Evolutionary conservation across 2,113 vertebrate genomes (phyloP).

Genomic region (Anthoscopus minutus): DNA sequence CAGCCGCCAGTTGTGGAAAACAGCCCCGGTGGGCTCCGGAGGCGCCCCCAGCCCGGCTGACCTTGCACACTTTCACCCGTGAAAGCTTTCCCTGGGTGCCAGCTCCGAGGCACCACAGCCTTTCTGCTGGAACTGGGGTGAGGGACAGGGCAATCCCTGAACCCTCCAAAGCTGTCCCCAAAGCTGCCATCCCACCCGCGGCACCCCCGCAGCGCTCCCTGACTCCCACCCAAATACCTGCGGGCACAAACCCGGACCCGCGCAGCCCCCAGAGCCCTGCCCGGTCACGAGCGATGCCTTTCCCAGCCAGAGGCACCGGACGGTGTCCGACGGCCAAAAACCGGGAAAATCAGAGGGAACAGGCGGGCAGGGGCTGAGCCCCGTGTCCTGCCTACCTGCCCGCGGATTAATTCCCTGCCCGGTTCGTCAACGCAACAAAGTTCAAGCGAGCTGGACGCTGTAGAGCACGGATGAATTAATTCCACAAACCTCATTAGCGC

Average conservation of each 20-base stretch:
- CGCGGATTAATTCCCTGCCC: not conserved
- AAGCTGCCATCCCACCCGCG: rapidly evolving
- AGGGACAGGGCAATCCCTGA: not conserved
- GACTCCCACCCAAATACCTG: not conserved
- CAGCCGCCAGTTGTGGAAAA: not conserved
- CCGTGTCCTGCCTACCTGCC: not conserved
- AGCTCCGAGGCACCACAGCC: not conserved
- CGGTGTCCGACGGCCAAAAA: not conserved
- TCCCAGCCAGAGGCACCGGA: not conserved
- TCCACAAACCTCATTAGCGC: constrained; percentile 63
- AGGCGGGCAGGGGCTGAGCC: not conserved
- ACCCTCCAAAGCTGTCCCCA: rapidly evolving
- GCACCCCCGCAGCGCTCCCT: not conserved
- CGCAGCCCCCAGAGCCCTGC: not conserved
- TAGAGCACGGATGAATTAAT: not conserved
- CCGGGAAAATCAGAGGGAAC: not conserved
- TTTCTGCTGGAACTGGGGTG: rapidly evolving
- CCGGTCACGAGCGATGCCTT: not conserved
- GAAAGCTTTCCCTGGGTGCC: not conserved
- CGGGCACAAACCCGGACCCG: not conserved
- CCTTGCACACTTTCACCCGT: rapidly evolving
- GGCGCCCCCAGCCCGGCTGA: not conserved
- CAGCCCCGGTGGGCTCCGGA: rapidly evolving
- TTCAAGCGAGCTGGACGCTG: not conserved
- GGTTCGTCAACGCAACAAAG: not conserved